These are phyloP conservation scores for Heliconius hewitsoni DNA, from an alignment of 1,140 invertebrate genomes.

Conservation along the genomic window DNA sequence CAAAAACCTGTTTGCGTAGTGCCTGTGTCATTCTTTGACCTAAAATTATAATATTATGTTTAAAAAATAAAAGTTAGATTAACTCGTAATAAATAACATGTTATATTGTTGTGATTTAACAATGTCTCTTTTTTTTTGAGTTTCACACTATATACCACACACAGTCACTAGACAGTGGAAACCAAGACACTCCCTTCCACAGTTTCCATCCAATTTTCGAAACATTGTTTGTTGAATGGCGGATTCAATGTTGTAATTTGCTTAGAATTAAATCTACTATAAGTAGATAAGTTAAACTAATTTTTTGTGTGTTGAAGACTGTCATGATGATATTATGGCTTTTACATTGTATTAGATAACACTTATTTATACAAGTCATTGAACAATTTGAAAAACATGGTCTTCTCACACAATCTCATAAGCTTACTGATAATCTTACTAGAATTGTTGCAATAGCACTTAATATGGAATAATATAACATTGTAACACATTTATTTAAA, in stretches of 20 bases:
- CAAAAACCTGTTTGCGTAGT: slow-evolving; percentile 91
- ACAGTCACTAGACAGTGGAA: not conserved
- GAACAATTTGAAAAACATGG: not conserved
- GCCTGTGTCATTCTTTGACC: slow-evolving; percentile 93
- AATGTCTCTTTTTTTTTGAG: not conserved
- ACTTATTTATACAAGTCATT: not conserved
- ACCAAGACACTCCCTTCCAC: no score
- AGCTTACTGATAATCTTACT: slow-evolving; percentile 5
- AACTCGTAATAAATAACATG: not conserved
- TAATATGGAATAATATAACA: not conserved
- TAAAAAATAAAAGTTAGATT: not conserved
- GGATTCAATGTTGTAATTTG: no score
- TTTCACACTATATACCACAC: not conserved
- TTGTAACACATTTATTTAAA: not conserved
- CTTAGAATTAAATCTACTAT: not conserved
- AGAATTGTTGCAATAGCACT: not conserved
- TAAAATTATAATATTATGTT: slow-evolving; percentile 61
- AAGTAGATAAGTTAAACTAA: not conserved
- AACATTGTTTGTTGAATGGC: no score
- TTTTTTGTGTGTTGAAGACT: not conserved
- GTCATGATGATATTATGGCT: not conserved
- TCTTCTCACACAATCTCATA: not conserved
- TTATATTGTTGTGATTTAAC: not conserved
- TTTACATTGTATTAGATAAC: not conserved
- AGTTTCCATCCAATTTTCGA: no score